Conservation (phyloP, 2,113 vertebrate genomes). For the Hyla sarda region DNA sequence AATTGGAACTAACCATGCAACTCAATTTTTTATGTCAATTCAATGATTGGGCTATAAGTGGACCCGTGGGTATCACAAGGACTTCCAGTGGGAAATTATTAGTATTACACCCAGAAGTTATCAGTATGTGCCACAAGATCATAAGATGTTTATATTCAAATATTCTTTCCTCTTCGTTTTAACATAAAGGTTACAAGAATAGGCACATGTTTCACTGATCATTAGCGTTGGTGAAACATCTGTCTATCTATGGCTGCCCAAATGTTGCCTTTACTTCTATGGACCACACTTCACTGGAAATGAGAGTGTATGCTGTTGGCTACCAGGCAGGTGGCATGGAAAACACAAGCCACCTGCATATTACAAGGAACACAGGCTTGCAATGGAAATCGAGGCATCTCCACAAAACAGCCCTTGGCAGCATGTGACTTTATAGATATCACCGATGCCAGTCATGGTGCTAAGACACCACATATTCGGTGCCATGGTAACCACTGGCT, state of each 20-base stretch:
- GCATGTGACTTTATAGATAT: background rate
- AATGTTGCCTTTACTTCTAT: background rate
- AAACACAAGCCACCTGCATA: background rate
- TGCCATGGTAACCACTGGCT: conserved; percentile 16
- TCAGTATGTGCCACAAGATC: no score
- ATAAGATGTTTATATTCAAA: no score
- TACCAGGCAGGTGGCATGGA: background rate
- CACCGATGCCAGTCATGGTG: background rate
- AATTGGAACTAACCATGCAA: no score
- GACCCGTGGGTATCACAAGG: no score
- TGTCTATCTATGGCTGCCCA: background rate
- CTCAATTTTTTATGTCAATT: no score
- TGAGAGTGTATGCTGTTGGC: background rate
- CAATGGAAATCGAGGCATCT: background rate
- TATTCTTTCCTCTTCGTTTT: background rate
- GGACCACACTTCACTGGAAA: background rate
- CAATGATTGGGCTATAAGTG: no score
- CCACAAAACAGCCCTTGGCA: conserved; percentile 8
- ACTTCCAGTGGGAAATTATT: no score
- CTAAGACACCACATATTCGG: conserved; percentile 1
- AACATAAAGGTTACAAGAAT: background rate
- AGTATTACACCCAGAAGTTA: no score
- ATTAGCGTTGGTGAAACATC: background rate
- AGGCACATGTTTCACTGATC: background rate
- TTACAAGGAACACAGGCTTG: background rate